A percentile compares a stretch with the other conserved stretches of the same genome.
Conservation (phyloP, 1,140 invertebrate species). For the Marisa cornuarietis region DNA sequence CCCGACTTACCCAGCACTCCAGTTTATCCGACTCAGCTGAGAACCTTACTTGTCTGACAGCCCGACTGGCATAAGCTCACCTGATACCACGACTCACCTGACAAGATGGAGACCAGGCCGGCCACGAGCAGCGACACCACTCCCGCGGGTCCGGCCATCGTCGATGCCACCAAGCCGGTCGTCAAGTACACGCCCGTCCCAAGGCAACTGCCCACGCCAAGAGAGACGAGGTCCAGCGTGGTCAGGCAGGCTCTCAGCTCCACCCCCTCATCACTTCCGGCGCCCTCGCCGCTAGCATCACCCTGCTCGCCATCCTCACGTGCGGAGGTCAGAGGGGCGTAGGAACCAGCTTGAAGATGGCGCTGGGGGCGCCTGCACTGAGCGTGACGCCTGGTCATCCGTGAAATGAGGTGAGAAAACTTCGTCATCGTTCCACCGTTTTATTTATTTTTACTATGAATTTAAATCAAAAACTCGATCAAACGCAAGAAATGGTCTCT, state of each 20-base stretch:
- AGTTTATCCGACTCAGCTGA: too few relatives aligned
- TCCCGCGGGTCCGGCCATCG: conserved; percentile 85
- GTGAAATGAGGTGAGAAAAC: neutral
- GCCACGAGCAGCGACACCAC: conserved; percentile 88
- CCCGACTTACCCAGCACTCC: too few relatives aligned
- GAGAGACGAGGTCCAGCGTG: conserved; percentile 31
- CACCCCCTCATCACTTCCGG: neutral
- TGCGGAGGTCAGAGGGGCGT: neutral
- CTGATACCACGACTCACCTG: conserved; percentile 72
- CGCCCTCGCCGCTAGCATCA: neutral
- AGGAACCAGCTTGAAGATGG: neutral
- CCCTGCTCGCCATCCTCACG: neutral
- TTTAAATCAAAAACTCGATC: too few relatives aligned
- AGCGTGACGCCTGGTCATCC: conserved; percentile 8
- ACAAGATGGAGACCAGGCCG: conserved; percentile 86
- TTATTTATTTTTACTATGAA: too few relatives aligned
- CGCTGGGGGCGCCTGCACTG: neutral
- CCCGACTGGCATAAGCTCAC: too few relatives aligned
- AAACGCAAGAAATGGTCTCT: too few relatives aligned
- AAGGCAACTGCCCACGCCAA: conserved; percentile 37
- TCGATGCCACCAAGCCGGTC: conserved; percentile 85
- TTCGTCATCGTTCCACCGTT: neutral
- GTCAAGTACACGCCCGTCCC: conserved; percentile 67
- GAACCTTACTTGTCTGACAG: too few relatives aligned
- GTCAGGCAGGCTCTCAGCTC: conserved; percentile 31